A percentile compares a stretch with the other conserved stretches of the same genome.
These are phyloP conservation scores for Piscicola geometra DNA, from an alignment of 2,888 invertebrate genomes.

Conservation along the genomic window DNA sequence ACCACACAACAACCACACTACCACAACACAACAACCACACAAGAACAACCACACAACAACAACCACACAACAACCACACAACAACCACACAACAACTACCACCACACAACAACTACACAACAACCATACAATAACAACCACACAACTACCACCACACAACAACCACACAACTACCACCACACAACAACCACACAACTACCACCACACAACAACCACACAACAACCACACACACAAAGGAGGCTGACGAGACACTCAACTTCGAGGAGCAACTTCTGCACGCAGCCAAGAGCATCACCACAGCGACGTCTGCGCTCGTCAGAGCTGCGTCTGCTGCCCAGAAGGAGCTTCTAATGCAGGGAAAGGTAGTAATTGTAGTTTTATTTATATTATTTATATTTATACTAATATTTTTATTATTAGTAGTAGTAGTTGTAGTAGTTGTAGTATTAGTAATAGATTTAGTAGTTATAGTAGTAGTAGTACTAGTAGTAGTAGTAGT, in stretches of 20 bases:
- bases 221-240: constrained; percentile 62
- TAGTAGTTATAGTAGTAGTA: background rate
- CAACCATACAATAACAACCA: no score
- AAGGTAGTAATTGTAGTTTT: constrained; percentile 61
- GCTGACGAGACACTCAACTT: constrained; percentile 90
- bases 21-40: no score
- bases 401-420: background rate
- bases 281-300: constrained; percentile 92
- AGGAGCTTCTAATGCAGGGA: constrained; percentile 84
- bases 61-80: no score
- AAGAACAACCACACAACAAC: no score
- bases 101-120: no score
- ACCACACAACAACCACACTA: no score
- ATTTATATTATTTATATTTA: background rate
- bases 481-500: background rate
- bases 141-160: no score
- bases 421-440: background rate
- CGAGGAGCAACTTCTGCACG: constrained; percentile 97
- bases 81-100: no score
- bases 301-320: constrained; percentile 93
- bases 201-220: no score
- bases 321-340: constrained; percentile 92
- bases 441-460: background rate
- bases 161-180: no score
- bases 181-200: no score